phyloP scores from a whole-genome alignment of 1,140 invertebrate genomes.

The Trichomalopsis sarcophagae region DNA sequence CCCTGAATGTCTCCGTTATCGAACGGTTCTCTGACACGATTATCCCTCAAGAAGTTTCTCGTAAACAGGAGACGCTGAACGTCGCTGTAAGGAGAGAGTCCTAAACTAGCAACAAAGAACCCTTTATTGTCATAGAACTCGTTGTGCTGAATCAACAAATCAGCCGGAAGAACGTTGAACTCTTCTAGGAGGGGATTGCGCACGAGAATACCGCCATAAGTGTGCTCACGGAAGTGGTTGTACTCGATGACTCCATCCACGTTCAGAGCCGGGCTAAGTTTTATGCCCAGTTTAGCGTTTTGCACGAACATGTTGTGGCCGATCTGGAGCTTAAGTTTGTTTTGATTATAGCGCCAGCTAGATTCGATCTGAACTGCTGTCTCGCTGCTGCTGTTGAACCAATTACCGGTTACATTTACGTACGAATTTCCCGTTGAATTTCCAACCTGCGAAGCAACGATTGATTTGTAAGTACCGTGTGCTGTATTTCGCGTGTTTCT shows the following conservation, averaged over 20 bases:
- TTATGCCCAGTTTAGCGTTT: conserved; percentile 85
- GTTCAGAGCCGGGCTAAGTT: conserved; percentile 90
- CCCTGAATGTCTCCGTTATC: conserved; percentile 78
- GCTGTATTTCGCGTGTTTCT: background rate
- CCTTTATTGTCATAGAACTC: conserved; percentile 92
- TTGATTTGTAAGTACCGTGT: background rate
- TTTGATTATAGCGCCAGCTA: conserved; percentile 82
- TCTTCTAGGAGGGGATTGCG: conserved; percentile 87
- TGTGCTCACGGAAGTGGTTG: conserved; percentile 90
- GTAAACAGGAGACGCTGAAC: conserved; percentile 89
- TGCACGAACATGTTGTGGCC: conserved; percentile 89
- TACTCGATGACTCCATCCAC: conserved; percentile 86
- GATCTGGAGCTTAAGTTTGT: conserved; percentile 83
- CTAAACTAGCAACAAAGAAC: conserved; percentile 89
- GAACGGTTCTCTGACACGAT: conserved; percentile 92
- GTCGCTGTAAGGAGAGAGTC: conserved; percentile 89
- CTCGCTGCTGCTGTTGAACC: conserved; percentile 84
- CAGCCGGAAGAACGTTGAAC: conserved; percentile 80
- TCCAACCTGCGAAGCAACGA: conserved; percentile 74
- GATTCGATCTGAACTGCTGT: conserved; percentile 86
- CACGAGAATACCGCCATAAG: conserved; percentile 89
- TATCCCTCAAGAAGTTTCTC: conserved; percentile 90
- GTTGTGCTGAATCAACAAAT: conserved; percentile 90
- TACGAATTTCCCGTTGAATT: conserved; percentile 85
- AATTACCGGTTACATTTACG: conserved; percentile 91